Conservation (phyloP, 2,113 vertebrate genomes). For the Pangasianodon gigas region DNA sequence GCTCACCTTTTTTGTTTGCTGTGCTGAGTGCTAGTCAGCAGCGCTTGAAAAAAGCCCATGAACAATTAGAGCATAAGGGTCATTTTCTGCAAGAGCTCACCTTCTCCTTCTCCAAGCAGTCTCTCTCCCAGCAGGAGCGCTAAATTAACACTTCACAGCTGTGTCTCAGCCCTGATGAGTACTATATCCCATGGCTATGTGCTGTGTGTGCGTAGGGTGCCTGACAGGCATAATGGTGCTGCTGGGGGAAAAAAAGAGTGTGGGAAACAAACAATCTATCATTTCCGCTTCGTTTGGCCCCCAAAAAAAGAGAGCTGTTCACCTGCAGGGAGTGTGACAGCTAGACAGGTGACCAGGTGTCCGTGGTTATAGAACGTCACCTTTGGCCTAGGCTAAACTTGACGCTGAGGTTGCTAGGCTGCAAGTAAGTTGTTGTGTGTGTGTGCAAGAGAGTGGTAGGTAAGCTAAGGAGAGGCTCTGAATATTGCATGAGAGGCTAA, state of each 20-base stretch:
- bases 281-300: constrained; percentile 85
- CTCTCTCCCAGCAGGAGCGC: constrained; percentile 83
- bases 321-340: constrained; percentile 80
- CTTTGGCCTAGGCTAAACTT: constrained; percentile 69
- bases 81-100: constrained; percentile 89
- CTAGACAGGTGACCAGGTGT: constrained; percentile 69
- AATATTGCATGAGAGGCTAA: constrained; percentile 51
- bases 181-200: constrained; percentile 51
- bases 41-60: constrained; percentile 61
- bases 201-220: background rate
- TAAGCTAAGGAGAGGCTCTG: constrained; percentile 49
- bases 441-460: constrained; percentile 57
- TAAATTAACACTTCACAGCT: constrained; percentile 86
- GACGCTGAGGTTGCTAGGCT: constrained; percentile 68
- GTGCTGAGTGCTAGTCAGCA: constrained; percentile 73
- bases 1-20: constrained; percentile 70
- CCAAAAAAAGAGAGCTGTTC: constrained; percentile 77
- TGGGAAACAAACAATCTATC: constrained; percentile 87
- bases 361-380: constrained; percentile 73
- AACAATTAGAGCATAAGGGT: constrained; percentile 88
- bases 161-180: constrained; percentile 81
- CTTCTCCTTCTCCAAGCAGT: constrained; percentile 79
- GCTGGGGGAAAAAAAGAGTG: constrained; percentile 65
- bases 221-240: constrained; percentile 14
- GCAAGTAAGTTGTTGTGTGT: constrained; percentile 64